These are phyloP conservation scores for Caradrina clavipalpis DNA, from an alignment of 2,888 invertebrate genomes.

Conservation along the genomic window DNA sequence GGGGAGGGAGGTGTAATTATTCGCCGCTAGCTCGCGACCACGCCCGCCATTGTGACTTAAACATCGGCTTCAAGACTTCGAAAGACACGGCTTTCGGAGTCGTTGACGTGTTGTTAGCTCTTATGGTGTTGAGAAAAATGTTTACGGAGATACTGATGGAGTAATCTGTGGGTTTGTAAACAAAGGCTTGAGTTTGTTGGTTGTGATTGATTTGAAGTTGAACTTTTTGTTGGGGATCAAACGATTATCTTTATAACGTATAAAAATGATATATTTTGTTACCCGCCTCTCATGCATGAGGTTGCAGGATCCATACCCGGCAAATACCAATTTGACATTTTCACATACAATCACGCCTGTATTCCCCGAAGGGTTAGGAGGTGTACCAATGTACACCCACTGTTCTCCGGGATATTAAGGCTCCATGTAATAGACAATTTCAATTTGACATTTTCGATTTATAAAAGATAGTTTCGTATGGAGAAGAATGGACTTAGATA, in stretches of 20 bases:
- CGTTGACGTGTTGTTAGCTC: conserved; percentile 65
- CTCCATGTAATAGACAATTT: too few relatives aligned
- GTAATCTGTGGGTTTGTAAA: conserved; percentile 38
- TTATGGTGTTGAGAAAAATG: conserved; percentile 49
- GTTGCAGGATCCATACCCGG: too few relatives aligned
- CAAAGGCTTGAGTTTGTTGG: conserved; percentile 28
- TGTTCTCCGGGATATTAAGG: too few relatives aligned
- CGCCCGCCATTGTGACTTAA: conserved; percentile 88
- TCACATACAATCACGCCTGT: too few relatives aligned
- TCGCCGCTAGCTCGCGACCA: conserved; percentile 85
- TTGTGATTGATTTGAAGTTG: not conserved
- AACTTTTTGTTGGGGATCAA: not conserved
- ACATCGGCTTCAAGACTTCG: conserved; percentile 78
- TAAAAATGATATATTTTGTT: too few relatives aligned
- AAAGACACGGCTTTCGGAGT: conserved; percentile 59
- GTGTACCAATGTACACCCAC: too few relatives aligned
- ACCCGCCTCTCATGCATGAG: too few relatives aligned
- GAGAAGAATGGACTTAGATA: too few relatives aligned
- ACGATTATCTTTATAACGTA: not conserved
- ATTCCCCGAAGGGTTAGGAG: too few relatives aligned
- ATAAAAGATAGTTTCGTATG: too few relatives aligned
- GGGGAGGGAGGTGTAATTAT: conserved; percentile 83
- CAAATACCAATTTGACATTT: too few relatives aligned
- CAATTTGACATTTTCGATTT: too few relatives aligned
- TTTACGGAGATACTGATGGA: conserved; percentile 23